Base-by-base conservation (phyloP, 1,140 invertebrate species). In the Marisa cornuarietis region DNA sequence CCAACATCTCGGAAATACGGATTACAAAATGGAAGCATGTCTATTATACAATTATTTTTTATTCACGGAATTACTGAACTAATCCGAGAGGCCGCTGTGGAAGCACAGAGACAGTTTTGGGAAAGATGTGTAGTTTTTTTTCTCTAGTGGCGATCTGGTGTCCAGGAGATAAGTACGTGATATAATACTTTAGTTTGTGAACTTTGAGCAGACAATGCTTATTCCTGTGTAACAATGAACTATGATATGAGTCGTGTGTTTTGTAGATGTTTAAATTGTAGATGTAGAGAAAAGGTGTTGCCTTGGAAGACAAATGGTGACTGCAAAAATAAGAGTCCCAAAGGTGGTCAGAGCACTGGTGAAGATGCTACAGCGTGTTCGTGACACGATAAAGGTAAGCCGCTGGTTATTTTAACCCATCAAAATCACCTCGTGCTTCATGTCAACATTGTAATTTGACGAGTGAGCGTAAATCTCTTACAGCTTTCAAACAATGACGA, bases 311-410 rank as follows among this genome's bases (percentile, higher is more conserved):
- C 49, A 26, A 24, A 74, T 79, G 78, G 71, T 74, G 61, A 26
- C 78, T 65, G 51, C 51, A 51, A 51, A 20, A 71, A 72, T 42
- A 1, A 58, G 13, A 52, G 42, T 65, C 22, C 51, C 66, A 10
- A 73, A 65, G n/a, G 52, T 69, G 20, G 31, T 73, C 22, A 63
- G 71, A 26, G 72, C 71, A 22, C 63, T 79, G 26, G 24, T 54
- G 78, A 79, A 79, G 62, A 79, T 79, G 78, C 61, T 79, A 61
- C 71, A 73, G 71, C 72, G 78, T 58, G 78, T 79, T 52, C 66
- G 66, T 42, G 78, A 79, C n/a, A 79, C 73, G 71, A 79, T 79
- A 52, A 79, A 79, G 78, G 78, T 79, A 42, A 73, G 78, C 63
- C 0, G 8, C 49, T 24, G 10, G 49, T 63, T 5, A 63, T 18